Percentiles rank a stretch among this genome's conserved stretches.
Conservation (phyloP, 2,888 invertebrate species). For the Aphelenchoides bicaudatus region DNA sequence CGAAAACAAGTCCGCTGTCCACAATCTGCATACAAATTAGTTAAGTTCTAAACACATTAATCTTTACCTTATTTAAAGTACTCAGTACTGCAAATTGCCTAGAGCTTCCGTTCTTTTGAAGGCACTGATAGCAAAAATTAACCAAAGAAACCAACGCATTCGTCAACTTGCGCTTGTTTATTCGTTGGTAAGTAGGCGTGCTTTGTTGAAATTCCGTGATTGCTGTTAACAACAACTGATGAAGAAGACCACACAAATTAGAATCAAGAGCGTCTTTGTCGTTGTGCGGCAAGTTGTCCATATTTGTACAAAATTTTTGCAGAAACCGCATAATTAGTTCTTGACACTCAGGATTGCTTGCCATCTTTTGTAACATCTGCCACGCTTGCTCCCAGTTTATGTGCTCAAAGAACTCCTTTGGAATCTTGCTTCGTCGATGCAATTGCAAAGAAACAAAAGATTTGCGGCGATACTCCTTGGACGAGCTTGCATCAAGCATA, state of each 20-base stretch:
- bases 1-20: slow-evolving; percentile 65
- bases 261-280: slow-evolving; percentile 62
- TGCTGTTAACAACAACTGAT: slow-evolving; percentile 64
- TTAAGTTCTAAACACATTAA: not conserved
- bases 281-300: slow-evolving; percentile 24
- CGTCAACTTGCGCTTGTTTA: slow-evolving; percentile 59
- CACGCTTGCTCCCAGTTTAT: slow-evolving; percentile 64
- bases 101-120: slow-evolving; percentile 67
- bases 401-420: slow-evolving; percentile 43
- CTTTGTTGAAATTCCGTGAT: slow-evolving; percentile 60
- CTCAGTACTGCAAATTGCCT: slow-evolving; percentile 68
- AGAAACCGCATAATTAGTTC: slow-evolving; percentile 65
- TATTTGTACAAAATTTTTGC: slow-evolving; percentile 42
- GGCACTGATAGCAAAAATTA: slow-evolving; percentile 66
- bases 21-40: too few species aligned
- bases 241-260: slow-evolving; percentile 63
- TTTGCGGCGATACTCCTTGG: slow-evolving; percentile 45
- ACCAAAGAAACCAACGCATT: slow-evolving; percentile 66
- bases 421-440: slow-evolving; percentile 44
- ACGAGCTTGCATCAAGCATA: slow-evolving; percentile 47
- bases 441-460: slow-evolving; percentile 56
- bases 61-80: slow-evolving; percentile 67
- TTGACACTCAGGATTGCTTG: slow-evolving; percentile 67
- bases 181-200: slow-evolving; percentile 48
- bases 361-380: slow-evolving; percentile 66